phyloP scores from a whole-genome alignment of 2,113 vertebrate species.

The Ailurus styani region DNA sequence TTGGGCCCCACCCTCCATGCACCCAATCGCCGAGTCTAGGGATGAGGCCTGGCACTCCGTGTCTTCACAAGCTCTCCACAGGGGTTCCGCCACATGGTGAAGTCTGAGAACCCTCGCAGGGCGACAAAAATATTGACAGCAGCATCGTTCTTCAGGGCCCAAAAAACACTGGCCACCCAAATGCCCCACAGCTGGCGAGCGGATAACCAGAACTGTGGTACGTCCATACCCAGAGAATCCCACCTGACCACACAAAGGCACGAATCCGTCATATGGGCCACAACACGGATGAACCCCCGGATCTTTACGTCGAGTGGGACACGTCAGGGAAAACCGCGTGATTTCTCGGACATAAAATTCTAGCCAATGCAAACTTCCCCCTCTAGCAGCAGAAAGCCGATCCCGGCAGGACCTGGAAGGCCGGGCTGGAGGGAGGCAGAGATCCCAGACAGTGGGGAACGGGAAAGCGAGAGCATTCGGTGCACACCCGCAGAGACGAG shows the following conservation, averaged over 20 bases:
- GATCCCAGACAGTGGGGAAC: not conserved
- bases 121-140: not conserved
- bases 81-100: accelerated
- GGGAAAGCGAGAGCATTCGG: too few species aligned
- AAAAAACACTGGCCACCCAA: not conserved
- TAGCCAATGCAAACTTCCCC: accelerated
- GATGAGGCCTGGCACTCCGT: too few species aligned
- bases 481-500: too few species aligned
- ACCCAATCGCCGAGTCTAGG: not conserved
- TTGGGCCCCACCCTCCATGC: not conserved
- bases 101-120: not conserved
- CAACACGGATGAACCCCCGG: accelerated
- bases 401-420: not conserved
- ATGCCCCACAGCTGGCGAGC: accelerated
- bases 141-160: accelerated
- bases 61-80: not conserved
- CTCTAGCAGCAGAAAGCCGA: accelerated
- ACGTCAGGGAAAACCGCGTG: not conserved
- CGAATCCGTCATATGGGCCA: accelerated
- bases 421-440: not conserved
- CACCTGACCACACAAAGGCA: too few species aligned
- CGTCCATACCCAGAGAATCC: accelerated
- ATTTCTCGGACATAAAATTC: not conserved
- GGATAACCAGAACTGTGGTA: accelerated
- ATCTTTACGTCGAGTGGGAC: accelerated